Evolutionary conservation across 2,888 invertebrate genomes (phyloP).

Genomic region (Boloria euphrosyne): DNA sequence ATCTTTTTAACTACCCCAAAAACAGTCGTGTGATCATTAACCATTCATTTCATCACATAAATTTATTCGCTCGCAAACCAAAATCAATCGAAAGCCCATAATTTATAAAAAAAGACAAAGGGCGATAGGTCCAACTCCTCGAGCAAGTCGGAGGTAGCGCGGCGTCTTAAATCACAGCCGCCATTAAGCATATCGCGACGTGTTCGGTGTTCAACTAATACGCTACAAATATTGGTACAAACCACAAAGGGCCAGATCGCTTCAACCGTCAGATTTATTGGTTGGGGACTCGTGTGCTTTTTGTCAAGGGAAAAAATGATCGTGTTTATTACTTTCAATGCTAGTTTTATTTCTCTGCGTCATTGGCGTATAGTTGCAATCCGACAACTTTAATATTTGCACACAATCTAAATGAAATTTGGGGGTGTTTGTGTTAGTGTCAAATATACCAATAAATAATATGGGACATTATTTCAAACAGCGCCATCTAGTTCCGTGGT

Average conservation of each 20-base stretch:
- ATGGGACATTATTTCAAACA: not conserved
- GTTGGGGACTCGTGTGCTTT: slow-evolving; percentile 24
- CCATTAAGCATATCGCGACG: slow-evolving; percentile 36
- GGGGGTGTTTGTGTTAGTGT: too few species aligned
- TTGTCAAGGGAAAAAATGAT: slow-evolving; percentile 26
- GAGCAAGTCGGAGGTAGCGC: slow-evolving; percentile 25
- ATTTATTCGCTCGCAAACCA: too few species aligned
- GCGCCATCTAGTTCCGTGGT: not conserved
- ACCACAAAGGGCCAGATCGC: slow-evolving; percentile 22
- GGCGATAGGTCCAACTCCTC: not conserved
- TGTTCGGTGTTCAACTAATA: slow-evolving; percentile 47
- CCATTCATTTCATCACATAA: too few species aligned
- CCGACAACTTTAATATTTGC: too few species aligned
- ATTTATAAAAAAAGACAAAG: not conserved
- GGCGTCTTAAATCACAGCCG: slow-evolving; percentile 29
- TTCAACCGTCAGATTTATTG: slow-evolving; percentile 35
- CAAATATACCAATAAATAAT: not conserved
- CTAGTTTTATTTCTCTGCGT: not conserved
- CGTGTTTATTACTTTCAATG: slow-evolving; percentile 5
- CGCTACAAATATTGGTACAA: slow-evolving; percentile 50
- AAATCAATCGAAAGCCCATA: too few species aligned
- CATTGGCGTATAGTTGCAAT: too few species aligned
- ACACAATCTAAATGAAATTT: too few species aligned
- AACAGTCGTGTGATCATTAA: too few species aligned
- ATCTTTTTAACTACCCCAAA: too few species aligned